These are phyloP conservation scores for Portunus trituberculatus DNA, from an alignment of 1,140 invertebrate genomes.

Conservation along the genomic window DNA sequence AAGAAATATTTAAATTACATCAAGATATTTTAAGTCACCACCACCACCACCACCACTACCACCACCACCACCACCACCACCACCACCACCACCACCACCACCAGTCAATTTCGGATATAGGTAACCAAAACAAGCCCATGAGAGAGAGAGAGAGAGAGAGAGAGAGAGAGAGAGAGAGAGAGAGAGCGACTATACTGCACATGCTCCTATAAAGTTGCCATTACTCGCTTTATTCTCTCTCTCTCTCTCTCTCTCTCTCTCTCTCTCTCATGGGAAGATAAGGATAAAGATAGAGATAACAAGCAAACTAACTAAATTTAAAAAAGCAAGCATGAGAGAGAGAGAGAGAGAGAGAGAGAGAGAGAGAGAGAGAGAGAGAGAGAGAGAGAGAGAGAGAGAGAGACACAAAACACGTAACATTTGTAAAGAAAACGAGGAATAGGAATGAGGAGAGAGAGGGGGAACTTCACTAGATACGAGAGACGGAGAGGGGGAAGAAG, in stretches of 20 bases:
- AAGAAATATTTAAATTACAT: background rate
- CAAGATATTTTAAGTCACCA: background rate
- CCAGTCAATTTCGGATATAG: background rate
- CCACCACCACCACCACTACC: background rate
- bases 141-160: slow-evolving; percentile 20
- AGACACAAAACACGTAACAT: too few relatives aligned
- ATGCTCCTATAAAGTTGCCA: background rate
- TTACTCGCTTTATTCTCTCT: background rate
- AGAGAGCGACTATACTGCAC: background rate
- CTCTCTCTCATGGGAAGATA: background rate
- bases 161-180: slow-evolving; percentile 20
- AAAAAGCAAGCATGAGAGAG: too few relatives aligned
- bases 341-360: too few relatives aligned
- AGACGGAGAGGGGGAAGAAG: background rate
- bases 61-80: background rate
- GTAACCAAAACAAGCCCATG: background rate
- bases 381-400: too few relatives aligned
- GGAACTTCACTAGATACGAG: background rate
- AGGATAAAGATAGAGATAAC: too few relatives aligned
- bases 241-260: slow-evolving; percentile 17
- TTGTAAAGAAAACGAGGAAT: background rate
- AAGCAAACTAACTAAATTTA: too few relatives aligned
- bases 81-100: background rate
- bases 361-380: too few relatives aligned
- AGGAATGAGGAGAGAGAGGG: background rate